These are phyloP conservation scores for Tragulus kanchil DNA, from an alignment of 2,113 vertebrate species.

Conservation along the genomic window DNA sequence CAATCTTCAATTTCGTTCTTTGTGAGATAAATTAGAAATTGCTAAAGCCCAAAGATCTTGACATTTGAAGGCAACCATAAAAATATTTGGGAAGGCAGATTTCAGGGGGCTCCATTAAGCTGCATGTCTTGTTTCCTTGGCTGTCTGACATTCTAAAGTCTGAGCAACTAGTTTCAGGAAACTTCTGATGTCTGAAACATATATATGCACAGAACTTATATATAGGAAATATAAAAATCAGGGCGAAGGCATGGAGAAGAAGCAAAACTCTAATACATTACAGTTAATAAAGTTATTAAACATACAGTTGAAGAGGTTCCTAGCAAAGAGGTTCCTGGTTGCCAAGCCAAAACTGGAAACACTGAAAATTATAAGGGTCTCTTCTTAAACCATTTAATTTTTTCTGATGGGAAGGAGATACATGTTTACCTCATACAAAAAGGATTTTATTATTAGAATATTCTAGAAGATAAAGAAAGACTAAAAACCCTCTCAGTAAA, in stretches of 20 bases:
- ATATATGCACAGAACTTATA: background rate
- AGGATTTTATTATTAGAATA: background rate
- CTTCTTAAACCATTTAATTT: background rate
- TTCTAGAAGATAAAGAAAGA: background rate
- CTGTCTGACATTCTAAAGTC: background rate
- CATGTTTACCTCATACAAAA: background rate
- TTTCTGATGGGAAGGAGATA: background rate
- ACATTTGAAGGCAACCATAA: background rate
- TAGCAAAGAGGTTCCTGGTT: background rate
- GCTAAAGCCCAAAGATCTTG: background rate
- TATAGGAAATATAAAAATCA: background rate
- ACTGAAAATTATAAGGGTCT: background rate
- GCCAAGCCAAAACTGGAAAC: background rate
- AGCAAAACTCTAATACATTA: background rate
- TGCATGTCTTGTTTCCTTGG: background rate
- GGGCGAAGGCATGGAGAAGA: background rate
- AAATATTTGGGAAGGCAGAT: background rate
- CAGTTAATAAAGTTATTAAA: background rate
- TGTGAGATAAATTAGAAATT: constrained; percentile 26
- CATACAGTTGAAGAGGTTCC: background rate
- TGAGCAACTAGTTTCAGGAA: background rate
- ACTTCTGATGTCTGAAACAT: background rate
- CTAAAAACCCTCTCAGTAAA: background rate
- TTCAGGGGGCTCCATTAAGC: background rate
- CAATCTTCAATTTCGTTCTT: background rate